These are phyloP conservation scores for Noctua pronuba DNA, from an alignment of 2,888 invertebrate genomes.

Conservation along the genomic window DNA sequence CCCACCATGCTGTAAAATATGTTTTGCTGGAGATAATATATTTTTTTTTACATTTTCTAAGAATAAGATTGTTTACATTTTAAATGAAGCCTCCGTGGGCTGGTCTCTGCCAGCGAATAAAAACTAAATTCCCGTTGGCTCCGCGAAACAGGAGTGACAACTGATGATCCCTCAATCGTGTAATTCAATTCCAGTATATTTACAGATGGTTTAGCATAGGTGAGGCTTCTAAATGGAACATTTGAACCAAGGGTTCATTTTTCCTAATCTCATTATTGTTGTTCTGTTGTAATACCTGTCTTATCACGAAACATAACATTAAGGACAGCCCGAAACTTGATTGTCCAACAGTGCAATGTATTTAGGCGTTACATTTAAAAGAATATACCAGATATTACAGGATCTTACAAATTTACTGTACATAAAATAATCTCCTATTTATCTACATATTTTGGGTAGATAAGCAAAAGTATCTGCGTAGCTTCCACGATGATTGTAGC, in stretches of 20 bases:
- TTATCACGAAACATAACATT: background rate
- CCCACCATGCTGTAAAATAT: too few relatives aligned
- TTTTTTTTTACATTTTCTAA: background rate
- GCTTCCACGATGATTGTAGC: too few relatives aligned
- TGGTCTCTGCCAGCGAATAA: too few relatives aligned
- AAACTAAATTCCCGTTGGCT: background rate
- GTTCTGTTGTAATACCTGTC: background rate
- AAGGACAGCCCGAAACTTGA: background rate
- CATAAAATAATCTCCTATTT: background rate
- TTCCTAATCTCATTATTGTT: background rate
- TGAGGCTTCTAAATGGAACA: background rate
- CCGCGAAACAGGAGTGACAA: background rate
- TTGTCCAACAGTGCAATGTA: background rate
- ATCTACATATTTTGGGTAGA: background rate
- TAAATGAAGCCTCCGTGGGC: background rate
- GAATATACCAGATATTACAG: background rate
- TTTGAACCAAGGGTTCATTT: background rate
- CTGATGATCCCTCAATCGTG: background rate
- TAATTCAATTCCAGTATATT: slow-evolving; percentile 4
- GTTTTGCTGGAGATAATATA: background rate
- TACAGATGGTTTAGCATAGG: slow-evolving; percentile 1
- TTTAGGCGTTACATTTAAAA: background rate
- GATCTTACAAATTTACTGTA: background rate
- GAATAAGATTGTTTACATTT: background rate
- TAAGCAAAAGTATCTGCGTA: background rate